Evolutionary conservation across 1,140 invertebrate genomes (phyloP).

Genomic region (Cotesia typhae): DNA sequence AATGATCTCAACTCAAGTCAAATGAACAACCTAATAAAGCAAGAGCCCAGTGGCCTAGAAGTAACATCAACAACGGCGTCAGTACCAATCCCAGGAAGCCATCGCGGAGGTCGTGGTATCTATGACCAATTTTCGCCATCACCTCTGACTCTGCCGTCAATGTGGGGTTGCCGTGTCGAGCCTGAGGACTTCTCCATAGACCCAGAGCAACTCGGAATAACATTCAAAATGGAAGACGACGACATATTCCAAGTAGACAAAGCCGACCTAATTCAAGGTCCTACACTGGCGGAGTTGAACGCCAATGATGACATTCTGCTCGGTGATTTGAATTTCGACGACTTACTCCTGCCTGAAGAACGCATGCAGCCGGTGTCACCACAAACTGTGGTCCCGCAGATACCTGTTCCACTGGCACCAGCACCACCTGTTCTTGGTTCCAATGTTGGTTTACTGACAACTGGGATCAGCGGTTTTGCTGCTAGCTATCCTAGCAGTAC

Average conservation of each 20-base stretch:
- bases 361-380: constrained; percentile 53
- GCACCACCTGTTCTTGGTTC: constrained; percentile 41
- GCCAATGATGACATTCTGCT: constrained; percentile 83
- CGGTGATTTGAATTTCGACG: constrained; percentile 86
- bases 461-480: constrained; percentile 60
- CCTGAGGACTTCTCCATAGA: constrained; percentile 54
- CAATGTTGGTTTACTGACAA: constrained; percentile 34
- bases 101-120: constrained; percentile 50
- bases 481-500: constrained; percentile 50
- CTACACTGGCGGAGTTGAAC: constrained; percentile 87
- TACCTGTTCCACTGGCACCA: constrained; percentile 41
- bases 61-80: constrained; percentile 56
- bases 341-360: constrained; percentile 79
- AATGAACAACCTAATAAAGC: constrained; percentile 54
- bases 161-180: constrained; percentile 54
- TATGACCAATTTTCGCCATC: constrained; percentile 64
- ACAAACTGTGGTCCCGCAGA: constrained; percentile 35
- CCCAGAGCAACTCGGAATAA: constrained; percentile 52
- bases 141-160: constrained; percentile 50
- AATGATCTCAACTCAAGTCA: constrained; percentile 42
- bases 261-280: constrained; percentile 82
- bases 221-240: constrained; percentile 84
- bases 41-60: constrained; percentile 52
- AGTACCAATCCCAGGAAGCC: constrained; percentile 61
- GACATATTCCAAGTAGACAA: constrained; percentile 91